Evolutionary conservation across 2,888 invertebrate genomes (phyloP), one percentile per base, ranked within the genome.

Genomic region (Drosophila ustulata): DNA sequence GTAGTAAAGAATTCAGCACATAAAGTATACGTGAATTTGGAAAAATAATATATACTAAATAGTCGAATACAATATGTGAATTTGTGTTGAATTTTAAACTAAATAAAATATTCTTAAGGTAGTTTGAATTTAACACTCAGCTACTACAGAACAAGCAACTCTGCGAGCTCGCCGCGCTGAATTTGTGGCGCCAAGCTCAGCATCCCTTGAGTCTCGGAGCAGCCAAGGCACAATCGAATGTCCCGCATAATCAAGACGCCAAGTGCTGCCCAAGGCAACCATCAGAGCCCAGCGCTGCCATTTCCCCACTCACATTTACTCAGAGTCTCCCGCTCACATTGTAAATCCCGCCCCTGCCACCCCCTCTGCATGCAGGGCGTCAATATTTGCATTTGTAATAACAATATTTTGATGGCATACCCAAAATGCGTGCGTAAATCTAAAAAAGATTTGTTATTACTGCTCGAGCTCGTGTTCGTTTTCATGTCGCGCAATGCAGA

Each of bases 371-470:
- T 62, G 66, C 71, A 57, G 55, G 65, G 81, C 75, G 89, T 86
- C 80, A 88, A 89, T 89, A 89, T 89, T 90, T 88, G 83, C 85
- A 90, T 88, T 85, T 89, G 81, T 82, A 85, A 89, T 85, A 88
- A 90, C 89, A 90, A 88, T 90, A 90, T 90, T 90, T 82, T 75
- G 80, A 78, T 84, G 83, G 78, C 78, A 75, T 58, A 62, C 66
- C 84, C 68, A 63, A 89, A 81, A 77, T 56, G 82, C 72, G 82
- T 82, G 78, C 80, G 89, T 73, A 85, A 89, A 85, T 85, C 87
- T 71, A 82, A 80, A 89, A 85, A 73, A 80, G 89, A 85, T 89
- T 89, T 89, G 88, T 79, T 85, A 73, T 77, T 86, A 65, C 76
- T 68, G 74, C 58, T 62, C 62, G 30, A 41, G 52, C 73, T 63